Base-by-base conservation (phyloP, 2,113 vertebrate species). In the Mirounga angustirostris region DNA sequence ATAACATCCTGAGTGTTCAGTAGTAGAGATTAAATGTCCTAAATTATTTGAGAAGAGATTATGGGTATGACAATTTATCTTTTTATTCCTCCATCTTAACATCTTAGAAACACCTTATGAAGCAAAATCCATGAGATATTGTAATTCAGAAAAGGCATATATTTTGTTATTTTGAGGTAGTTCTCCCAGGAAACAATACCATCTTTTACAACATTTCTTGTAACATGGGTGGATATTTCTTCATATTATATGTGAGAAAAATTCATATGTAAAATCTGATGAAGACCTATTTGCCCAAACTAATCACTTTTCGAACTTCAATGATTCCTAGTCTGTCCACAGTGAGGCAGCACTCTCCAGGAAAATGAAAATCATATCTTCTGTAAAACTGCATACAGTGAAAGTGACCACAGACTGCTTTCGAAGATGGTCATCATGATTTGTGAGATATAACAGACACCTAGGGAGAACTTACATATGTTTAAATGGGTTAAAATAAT, bases 341-440 rank as follows among this genome's bases (percentile, higher is more conserved):
- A 94, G 46, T 89, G 97, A 89, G 97, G 97, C 95, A 98, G 93
- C 84, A 96, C 1, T 52, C 7, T 22, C 88, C 59, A 97, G 21
- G 52, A 94, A 97, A 97, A 87, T 59, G 19, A 94, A 87, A 80
- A 65, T 18, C 0, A 0, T 5, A 43, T 24, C 14, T 14, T 50
- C 26, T 18, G 30, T 40, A 63, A 94, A 83, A n/a, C 9, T 26
- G 40, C 6, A 16, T n/a, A 1, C 2, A 18, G 16, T 28, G 21
- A 19, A 61, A 78, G 3, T 43, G 18, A 89, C 9, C 7, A 46
- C 1, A 67, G 13, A 30, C 0, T 79, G 11, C 50, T 94, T 36
- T 26, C 3, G n/a, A 8, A 59, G 3, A 79, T 4, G 8, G 7
- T 83, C 22, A 58, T 61, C 11, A 15, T 8, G 28, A 14, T 33